Evolutionary conservation across 2,888 invertebrate species (phyloP).

Genomic region (Drosophila parthenogenetica): DNA sequence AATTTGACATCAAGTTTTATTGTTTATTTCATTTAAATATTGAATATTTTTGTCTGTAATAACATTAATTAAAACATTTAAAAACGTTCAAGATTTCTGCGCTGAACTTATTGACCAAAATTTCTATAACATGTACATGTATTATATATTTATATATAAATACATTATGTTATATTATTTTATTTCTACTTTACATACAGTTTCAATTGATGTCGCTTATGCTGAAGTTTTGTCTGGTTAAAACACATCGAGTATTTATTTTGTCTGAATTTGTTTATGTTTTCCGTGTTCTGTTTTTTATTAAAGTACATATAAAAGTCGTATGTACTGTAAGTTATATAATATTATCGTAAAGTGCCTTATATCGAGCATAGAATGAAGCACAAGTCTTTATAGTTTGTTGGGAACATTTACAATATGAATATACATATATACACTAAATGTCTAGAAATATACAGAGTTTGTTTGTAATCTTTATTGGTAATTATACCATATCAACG

Average conservation of each 20-base stretch:
- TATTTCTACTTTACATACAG: conserved; percentile 34
- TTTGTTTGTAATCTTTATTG: conserved; percentile 25
- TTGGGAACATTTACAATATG: conserved; percentile 70
- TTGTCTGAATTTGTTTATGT: background rate
- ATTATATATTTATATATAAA: conserved; percentile 13
- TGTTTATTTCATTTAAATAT: conserved; percentile 64
- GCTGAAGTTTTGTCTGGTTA: conserved; percentile 29
- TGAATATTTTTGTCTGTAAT: conserved; percentile 58
- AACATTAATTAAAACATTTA: conserved; percentile 75
- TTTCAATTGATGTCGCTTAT: conserved; percentile 45
- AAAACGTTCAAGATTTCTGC: conserved; percentile 57
- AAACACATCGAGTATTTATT: conserved; percentile 42
- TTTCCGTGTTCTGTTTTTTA: background rate
- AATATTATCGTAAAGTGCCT: conserved; percentile 70
- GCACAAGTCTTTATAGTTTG: conserved; percentile 80
- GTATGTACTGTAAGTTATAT: conserved; percentile 45
- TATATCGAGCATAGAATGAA: conserved; percentile 74
- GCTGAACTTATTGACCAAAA: conserved; percentile 46
- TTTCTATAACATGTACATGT: conserved; percentile 18
- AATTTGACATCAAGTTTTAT: conserved; percentile 70
- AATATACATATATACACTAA: conserved; percentile 60
- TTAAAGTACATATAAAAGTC: conserved; percentile 57
- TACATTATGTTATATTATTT: conserved; percentile 14
- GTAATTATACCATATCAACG: conserved; percentile 29
- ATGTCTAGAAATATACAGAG: conserved; percentile 57